Evolutionary conservation across 2,797 vertebrate genomes (phyloP), one percentile per base, ranked within the genome.

Genomic region (Spondyliosoma cantharus): DNA sequence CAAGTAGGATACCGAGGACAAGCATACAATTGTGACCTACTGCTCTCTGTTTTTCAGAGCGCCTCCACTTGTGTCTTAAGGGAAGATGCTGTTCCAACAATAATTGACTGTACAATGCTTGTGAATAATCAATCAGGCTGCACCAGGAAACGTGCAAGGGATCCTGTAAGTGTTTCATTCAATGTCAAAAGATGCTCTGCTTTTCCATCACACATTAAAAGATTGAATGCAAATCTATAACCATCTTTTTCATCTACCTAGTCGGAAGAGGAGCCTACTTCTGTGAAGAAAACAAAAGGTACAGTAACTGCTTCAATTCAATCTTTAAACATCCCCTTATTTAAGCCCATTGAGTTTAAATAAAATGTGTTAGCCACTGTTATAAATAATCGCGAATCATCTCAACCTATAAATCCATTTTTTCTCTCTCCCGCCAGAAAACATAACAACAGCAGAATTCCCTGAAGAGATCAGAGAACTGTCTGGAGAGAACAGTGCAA

Each of bases 41-140:
- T 70, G 27, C 45, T 32, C 49, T 11, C 81, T 80, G 60, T 77
- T 86, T 94, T 93, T 59, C 92, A 99, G 98, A 96, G 96, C 63
- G 92, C 95, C 70, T 96, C 97, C 59, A 93, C 93, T 89, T 96
- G 94, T 0, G 96, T 96, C 74, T 94, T 99, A 76, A 95, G 93
- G 82, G 97, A 98, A 83, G 97, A 97, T 74, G 98, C 98, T 62
- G 94, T 99, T 93, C 98, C 98, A 76, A 99, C 98, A 54, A 96
- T 98, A 94, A 99, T 99, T 93, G 96, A 99, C 86, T 94, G 94
- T 24, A 91, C 95, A 22, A 94, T 93, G 86, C 95, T 97, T 81
- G 89, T 96, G 80, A 97, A 96, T 87, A 96, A 96, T 85, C 96
- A 97, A 11, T 93, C 96, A 72, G 93, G 94, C 79, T 94, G 93